Evolutionary conservation across 2,888 invertebrate species (phyloP).

Genomic region (Acanthosoma haemorrhoidale): DNA sequence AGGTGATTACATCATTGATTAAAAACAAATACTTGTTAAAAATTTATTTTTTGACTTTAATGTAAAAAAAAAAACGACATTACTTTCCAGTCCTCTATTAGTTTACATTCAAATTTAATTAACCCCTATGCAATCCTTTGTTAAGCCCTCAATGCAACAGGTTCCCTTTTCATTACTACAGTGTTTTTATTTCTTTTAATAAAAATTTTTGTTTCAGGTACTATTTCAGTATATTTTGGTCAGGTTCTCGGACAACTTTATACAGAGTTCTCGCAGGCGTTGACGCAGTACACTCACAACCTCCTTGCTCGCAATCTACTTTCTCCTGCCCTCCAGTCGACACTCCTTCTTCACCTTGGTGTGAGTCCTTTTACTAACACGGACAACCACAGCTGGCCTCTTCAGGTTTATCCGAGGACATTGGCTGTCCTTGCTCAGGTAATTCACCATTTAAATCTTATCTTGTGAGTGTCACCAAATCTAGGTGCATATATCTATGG

Average conservation of each 20-base stretch:
- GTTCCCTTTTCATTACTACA: too few relatives aligned
- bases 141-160: too few relatives aligned
- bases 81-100: too few relatives aligned
- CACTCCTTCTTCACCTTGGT: slow-evolving; percentile 65
- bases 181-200: too few relatives aligned
- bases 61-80: too few relatives aligned
- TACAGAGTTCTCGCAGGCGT: slow-evolving; percentile 67
- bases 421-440: slow-evolving; percentile 77
- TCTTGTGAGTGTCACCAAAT: too few relatives aligned
- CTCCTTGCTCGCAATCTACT: slow-evolving; percentile 66
- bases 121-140: too few relatives aligned
- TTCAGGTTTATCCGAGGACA: slow-evolving; percentile 72
- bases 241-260: slow-evolving; percentile 64
- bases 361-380: slow-evolving; percentile 66
- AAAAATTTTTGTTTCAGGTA: slow-evolving; percentile 52
- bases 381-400: slow-evolving; percentile 63
- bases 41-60: too few relatives aligned
- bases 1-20: too few relatives aligned
- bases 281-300: slow-evolving; percentile 72
- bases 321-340: slow-evolving; percentile 62
- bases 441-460: slow-evolving; percentile 19
- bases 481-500: too few relatives aligned
- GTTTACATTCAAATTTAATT: too few relatives aligned
- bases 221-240: slow-evolving; percentile 69
- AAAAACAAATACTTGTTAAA: too few relatives aligned